phyloP scores from a whole-genome alignment of 2,888 invertebrate species.

The Pterostichus niger region DNA sequence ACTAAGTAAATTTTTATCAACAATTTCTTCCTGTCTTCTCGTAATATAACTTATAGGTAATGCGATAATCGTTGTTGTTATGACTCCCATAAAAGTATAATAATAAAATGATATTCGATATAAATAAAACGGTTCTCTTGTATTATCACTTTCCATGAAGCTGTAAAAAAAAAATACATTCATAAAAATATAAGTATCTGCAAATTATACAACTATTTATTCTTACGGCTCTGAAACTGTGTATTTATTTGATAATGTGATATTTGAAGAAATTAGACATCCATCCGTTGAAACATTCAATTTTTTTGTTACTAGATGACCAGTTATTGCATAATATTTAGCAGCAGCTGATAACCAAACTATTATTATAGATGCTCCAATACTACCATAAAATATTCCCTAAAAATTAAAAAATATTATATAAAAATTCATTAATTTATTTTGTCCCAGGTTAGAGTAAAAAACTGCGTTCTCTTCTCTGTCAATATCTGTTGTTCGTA shows the following conservation, averaged over 20 bases:
- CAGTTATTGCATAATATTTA: constrained; percentile 71
- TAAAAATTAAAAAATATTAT: too few relatives aligned
- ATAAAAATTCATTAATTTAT: too few relatives aligned
- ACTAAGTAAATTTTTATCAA: too few relatives aligned
- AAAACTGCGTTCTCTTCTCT: too few relatives aligned
- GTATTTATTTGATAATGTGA: background rate
- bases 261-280: constrained; percentile 53
- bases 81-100: constrained; percentile 83
- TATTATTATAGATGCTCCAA: constrained; percentile 77
- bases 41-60: constrained; percentile 81
- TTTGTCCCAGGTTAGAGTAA: too few relatives aligned
- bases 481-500: too few relatives aligned
- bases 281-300: constrained; percentile 64
- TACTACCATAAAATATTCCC: too few relatives aligned
- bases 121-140: constrained; percentile 76
- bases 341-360: constrained; percentile 79
- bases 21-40: constrained; percentile 80
- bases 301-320: background rate
- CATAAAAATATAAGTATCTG: too few relatives aligned
- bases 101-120: constrained; percentile 77
- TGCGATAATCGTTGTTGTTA: constrained; percentile 81
- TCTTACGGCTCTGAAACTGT: background rate
- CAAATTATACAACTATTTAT: too few relatives aligned
- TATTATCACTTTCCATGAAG: too few relatives aligned
- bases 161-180: background rate